Evolutionary conservation across 2,888 invertebrate genomes (phyloP), one percentile per base, ranked within the genome.

Genomic region (Leucophenga montana): DNA sequence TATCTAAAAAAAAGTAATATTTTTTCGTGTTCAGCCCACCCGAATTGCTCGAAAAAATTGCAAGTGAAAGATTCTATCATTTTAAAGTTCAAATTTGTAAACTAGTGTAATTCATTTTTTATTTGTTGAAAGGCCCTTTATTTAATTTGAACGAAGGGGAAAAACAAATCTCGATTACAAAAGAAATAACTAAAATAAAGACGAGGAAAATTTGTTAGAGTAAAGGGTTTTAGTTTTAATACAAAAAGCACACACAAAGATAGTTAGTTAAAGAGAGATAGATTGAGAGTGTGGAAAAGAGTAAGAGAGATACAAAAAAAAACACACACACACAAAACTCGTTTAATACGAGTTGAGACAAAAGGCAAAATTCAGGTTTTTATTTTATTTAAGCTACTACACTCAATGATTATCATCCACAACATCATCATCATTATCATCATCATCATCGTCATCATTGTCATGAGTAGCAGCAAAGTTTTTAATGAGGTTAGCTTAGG

Each of bases 401-500:
- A 56, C 56, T 56, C 18, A 20, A 56, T 56, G 2, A 56, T 53
- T 53, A 9, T 18, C 20, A 16, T 18, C 9, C 53, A 3, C 20
- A 54, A 20, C 56, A 22, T 2, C 56, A 56, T 20, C 56, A 56
- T 56, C 22, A 56, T 22, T 11, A 56, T 20, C 22, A 20, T 31
- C 57, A 57, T 31, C 33, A 57, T 59, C 33, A 33, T 33, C 22
- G 14, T 56, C 27, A 20, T 54, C 13, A 18, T 54, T 18, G 20
- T 18, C n/a, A 48, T 16, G 16, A 48, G 14, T 48, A 8, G 59
- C n/a, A 64, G 50, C 70, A 33, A 68, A 74, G 68, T 69, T 76
- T 78, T 78, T 80, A 82, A 82, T 80, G 79, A 80, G 75, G 79
- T 82, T 80, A 79, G 75, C 69, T 73, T 71, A 73, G 71, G 70